phyloP scores from a whole-genome alignment of 2,113 vertebrate genomes.

The Otolemur garnettii region DNA sequence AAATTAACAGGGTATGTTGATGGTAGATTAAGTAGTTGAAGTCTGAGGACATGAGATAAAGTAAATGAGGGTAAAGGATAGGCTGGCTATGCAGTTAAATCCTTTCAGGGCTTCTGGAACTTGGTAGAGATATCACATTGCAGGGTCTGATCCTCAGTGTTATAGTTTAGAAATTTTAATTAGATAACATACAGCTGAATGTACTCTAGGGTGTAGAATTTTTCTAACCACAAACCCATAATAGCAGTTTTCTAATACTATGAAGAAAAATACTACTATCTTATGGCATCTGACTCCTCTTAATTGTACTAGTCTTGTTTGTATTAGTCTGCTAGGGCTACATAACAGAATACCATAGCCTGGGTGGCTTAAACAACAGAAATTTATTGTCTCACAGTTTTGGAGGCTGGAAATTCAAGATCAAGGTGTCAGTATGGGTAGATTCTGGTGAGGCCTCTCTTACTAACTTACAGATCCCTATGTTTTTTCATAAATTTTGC shows the following conservation, averaged over 20 bases:
- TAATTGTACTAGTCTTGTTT: neutral
- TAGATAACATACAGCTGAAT: neutral
- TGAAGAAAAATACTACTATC: neutral
- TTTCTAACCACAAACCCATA: slow-evolving; percentile 11
- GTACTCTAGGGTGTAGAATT: neutral
- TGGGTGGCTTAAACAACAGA: slow-evolving; percentile 12
- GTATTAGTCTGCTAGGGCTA: neutral
- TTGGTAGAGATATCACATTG: neutral
- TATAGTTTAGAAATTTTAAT: slow-evolving; percentile 45
- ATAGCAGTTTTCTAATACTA: neutral
- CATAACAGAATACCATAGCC: neutral
- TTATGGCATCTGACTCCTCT: neutral
- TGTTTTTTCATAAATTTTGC: neutral
- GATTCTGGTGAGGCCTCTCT: neutral
- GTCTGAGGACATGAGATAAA: neutral
- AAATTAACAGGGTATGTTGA: neutral
- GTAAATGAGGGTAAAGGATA: neutral
- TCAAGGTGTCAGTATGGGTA: neutral
- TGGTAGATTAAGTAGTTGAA: neutral
- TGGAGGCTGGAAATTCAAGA: neutral
- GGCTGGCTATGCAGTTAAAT: neutral
- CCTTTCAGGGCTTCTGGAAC: neutral
- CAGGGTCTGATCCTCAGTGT: neutral
- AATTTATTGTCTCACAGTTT: neutral
- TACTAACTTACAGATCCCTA: neutral